Evolutionary conservation across 1,140 invertebrate species (phyloP).

Genomic region (Andrena cerasifolii): DNA sequence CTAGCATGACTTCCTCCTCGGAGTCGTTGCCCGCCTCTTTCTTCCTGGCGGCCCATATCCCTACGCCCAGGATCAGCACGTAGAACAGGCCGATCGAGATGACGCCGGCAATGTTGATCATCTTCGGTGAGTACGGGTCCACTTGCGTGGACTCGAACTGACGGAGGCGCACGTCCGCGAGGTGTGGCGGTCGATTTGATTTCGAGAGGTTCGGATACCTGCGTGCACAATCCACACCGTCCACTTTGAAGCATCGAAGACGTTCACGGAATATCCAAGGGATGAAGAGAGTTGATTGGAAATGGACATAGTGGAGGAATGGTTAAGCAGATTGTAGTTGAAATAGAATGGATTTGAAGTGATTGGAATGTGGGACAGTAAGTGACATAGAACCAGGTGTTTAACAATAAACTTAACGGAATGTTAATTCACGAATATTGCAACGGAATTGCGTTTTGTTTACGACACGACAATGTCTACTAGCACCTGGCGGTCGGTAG

Average conservation of each 20-base stretch:
- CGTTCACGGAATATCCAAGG: too few relatives aligned
- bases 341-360: too few relatives aligned
- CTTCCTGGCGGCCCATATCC: slow-evolving; percentile 97
- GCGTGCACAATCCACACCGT: not conserved
- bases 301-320: not conserved
- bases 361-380: too few relatives aligned
- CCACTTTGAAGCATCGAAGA: not conserved
- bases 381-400: too few relatives aligned
- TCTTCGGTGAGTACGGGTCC: slow-evolving; percentile 82
- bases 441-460: too few relatives aligned
- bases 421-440: too few relatives aligned
- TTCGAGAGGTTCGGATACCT: slow-evolving; percentile 78
- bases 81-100: slow-evolving; percentile 97
- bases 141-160: slow-evolving; percentile 78
- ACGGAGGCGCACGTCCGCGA: slow-evolving; percentile 76
- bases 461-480: too few relatives aligned
- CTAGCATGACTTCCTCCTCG: slow-evolving; percentile 98
- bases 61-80: slow-evolving; percentile 94
- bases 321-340: too few relatives aligned
- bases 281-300: too few relatives aligned
- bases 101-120: slow-evolving; percentile 95
- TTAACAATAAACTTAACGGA: too few relatives aligned
- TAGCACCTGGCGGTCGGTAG: too few relatives aligned
- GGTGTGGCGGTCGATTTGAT: slow-evolving; percentile 75
- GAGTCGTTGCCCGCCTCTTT: slow-evolving; percentile 92